These are phyloP conservation scores for Alfaro cultratus DNA, from an alignment of 2,797 vertebrate genomes.

Conservation along the genomic window DNA sequence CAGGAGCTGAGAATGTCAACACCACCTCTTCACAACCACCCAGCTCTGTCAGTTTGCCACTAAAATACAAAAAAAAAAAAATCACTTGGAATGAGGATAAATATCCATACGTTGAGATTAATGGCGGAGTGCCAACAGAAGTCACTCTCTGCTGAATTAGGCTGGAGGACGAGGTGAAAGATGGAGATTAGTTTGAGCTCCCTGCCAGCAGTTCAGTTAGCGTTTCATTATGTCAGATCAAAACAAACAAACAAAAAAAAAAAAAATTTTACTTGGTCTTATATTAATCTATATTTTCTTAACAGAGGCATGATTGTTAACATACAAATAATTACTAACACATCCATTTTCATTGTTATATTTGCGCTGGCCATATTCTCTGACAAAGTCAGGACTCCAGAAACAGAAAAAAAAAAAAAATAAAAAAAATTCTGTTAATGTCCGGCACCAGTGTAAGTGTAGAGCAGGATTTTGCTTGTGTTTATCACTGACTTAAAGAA, in stretches of 20 bases:
- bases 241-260: conserved; percentile 22
- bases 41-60: conserved; percentile 44
- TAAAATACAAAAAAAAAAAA: conserved; percentile 11
- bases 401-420: conserved; percentile 47
- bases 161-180: conserved; percentile 30
- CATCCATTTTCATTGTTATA: conserved; percentile 44
- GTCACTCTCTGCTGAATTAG: conserved; percentile 30
- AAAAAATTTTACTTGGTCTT: conserved; percentile 62
- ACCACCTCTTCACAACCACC: conserved; percentile 21
- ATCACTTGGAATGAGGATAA: conserved; percentile 39
- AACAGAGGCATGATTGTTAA: conserved; percentile 59
- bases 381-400: conserved; percentile 37
- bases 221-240: conserved; percentile 46
- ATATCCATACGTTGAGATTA: conserved; percentile 34
- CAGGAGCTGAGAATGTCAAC: conserved; percentile 26
- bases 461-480: conserved; percentile 36
- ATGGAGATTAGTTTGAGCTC: conserved; percentile 41
- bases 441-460: conserved; percentile 58
- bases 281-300: conserved; percentile 65
- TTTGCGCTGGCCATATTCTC: conserved; percentile 41
- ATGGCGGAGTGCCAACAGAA: conserved; percentile 36
- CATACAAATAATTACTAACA: conserved; percentile 52
- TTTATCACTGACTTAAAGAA: conserved; percentile 21
- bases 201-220: conserved; percentile 42
- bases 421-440: conserved; percentile 48